Base-by-base conservation (phyloP, 2,888 invertebrate genomes). In the Cryptophagus acutangulus region DNA sequence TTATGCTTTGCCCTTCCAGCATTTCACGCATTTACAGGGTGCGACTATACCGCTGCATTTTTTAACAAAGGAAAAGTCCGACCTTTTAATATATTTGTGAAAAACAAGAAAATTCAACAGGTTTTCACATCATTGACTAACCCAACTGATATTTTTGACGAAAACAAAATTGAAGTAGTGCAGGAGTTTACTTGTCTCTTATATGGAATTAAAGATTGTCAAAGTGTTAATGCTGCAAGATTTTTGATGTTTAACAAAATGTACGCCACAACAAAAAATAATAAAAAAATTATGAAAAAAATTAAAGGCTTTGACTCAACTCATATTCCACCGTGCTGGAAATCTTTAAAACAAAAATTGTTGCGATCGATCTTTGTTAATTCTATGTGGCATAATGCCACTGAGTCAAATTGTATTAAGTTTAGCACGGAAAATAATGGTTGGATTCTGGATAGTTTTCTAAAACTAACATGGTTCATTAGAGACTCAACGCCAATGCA, bases 111-210 rank as follows among this genome's bases (percentile, higher is more conserved):
- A 30, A 55, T 48, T 41, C 59, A 61, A 54, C 55, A 17, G 30
- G 37, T 54, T 48, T 63, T 61, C 55, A 54, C 59, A 14, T 57
- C 58, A 50, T 57, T 63, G 43, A 57, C 47, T 37, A 51, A 59
- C 45, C 41, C 33, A 37, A 41, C 42, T 24, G 56, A 55, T 40
- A 45, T 57, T 48, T 52, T 55, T 20, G 39, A 49, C 44, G 40
- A 51, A 29, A 54, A 62, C 52, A 63, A 61, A 59, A 62, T 62
- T 33, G 39, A 56, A 1, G 36, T 25, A 3, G 52, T 61, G 48
- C 60, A 63, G 50, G 55, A 61, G 45, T 62, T 61, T 56, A 61
- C 62, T 1, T 34, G 51, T 36, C 29, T 12, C 44, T 54, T 61
- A 52, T 62, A 63, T 51, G 56, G 57, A 1, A 44, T 59, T n/a